These are phyloP conservation scores for Euleptes europaea DNA, from an alignment of 2,113 vertebrate species.

Conservation along the genomic window DNA sequence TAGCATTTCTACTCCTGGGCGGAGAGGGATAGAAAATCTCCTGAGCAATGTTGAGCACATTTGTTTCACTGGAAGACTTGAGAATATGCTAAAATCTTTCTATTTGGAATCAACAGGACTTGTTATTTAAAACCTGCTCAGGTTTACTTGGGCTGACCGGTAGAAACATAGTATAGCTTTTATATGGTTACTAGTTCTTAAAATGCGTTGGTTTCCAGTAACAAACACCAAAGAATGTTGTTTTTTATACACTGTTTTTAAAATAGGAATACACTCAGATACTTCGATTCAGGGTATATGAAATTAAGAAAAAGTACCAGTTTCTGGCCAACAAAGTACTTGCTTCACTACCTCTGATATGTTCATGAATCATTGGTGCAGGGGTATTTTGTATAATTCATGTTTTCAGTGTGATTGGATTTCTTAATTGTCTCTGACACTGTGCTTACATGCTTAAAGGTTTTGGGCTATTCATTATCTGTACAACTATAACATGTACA, in stretches of 20 bases:
- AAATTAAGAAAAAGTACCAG: background rate
- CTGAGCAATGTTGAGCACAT: background rate
- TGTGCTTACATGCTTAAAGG: background rate
- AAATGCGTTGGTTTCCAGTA: background rate
- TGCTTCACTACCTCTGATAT: fast-evolving
- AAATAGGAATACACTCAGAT: background rate
- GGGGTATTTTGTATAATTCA: fast-evolving
- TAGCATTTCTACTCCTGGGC: background rate
- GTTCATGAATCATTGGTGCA: background rate
- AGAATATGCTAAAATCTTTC: background rate
- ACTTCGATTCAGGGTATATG: background rate
- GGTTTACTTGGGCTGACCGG: background rate
- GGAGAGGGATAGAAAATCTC: background rate
- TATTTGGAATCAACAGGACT: background rate
- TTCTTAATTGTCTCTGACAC: background rate
- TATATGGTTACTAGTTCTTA: background rate
- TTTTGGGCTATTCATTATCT: background rate
- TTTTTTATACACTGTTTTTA: background rate
- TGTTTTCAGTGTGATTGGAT: background rate
- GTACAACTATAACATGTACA: background rate
- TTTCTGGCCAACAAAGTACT: background rate
- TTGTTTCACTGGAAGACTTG: background rate
- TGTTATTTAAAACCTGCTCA: background rate
- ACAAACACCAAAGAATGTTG: background rate
- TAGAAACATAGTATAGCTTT: background rate